A percentile compares a stretch with the other conserved stretches of the same genome.
Evolutionary conservation across 2,888 invertebrate genomes (phyloP).

Genomic region (Marasmarcha lunaedactyla): DNA sequence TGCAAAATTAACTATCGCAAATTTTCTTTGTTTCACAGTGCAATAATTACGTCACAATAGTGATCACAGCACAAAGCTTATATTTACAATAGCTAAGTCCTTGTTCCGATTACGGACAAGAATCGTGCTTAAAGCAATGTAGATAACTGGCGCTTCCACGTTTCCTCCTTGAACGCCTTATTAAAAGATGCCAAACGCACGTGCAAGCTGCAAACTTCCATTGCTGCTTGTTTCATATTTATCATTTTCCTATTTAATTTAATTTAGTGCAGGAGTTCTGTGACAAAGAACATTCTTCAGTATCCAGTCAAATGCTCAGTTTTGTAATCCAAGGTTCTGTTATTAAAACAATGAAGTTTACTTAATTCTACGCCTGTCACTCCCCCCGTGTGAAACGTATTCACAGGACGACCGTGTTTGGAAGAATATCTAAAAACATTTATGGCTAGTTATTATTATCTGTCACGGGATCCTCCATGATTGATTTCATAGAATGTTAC

Average conservation of each 20-base stretch:
- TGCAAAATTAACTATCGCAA: constrained; percentile 30
- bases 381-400: too few relatives aligned
- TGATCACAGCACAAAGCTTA: constrained; percentile 51
- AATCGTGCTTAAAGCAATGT: constrained; percentile 56
- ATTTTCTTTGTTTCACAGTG: constrained; percentile 56
- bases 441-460: background rate
- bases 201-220: constrained; percentile 28
- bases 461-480: background rate
- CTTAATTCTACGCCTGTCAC: too few relatives aligned
- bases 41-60: constrained; percentile 59
- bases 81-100: constrained; percentile 64
- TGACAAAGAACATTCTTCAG: too few relatives aligned
- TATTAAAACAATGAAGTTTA: too few relatives aligned
- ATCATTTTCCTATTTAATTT: too few relatives aligned
- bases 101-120: constrained; percentile 66
- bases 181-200: constrained; percentile 60
- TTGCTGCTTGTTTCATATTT: background rate
- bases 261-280: too few relatives aligned
- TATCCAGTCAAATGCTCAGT: too few relatives aligned
- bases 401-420: too few relatives aligned
- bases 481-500: constrained; percentile 17
- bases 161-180: constrained; percentile 62
- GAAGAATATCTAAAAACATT: too few relatives aligned
- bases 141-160: constrained; percentile 64
- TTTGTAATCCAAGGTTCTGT: too few relatives aligned